Evolutionary conservation across 2,888 invertebrate genomes (phyloP).

Genomic region (Sialis fuliginosa): DNA sequence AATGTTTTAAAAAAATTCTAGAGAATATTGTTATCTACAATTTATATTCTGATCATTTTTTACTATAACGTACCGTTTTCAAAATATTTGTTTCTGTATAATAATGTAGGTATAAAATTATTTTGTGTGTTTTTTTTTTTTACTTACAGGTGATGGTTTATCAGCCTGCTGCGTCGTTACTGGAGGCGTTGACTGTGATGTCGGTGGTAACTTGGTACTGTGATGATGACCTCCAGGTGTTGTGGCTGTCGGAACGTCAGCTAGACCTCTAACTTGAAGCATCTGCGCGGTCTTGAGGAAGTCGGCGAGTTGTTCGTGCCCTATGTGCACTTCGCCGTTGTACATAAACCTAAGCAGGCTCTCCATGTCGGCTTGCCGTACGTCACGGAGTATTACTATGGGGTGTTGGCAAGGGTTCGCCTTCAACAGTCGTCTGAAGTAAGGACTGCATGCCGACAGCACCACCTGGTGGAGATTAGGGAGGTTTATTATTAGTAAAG

Average conservation of each 20-base stretch:
- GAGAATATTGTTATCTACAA: no score
- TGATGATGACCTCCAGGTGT: no score
- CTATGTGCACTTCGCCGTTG: conserved; percentile 79
- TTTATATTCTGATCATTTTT: no score
- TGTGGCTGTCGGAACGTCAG: conserved; percentile 44
- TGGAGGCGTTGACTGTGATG: no score
- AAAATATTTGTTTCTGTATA: no score
- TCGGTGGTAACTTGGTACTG: no score
- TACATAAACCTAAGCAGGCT: conserved; percentile 82
- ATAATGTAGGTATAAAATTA: no score
- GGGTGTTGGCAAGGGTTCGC: conserved; percentile 84
- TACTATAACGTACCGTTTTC: no score
- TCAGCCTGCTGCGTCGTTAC: conserved; percentile 31
- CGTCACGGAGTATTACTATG: conserved; percentile 73
- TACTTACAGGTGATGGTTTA: conserved; percentile 52
- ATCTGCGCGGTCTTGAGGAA: conserved; percentile 76
- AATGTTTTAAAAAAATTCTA: no score
- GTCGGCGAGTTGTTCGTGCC: conserved; percentile 71
- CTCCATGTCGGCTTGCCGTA: conserved; percentile 72
- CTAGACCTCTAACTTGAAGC: conserved; percentile 71
- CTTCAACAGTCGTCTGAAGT: conserved; percentile 73
- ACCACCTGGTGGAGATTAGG: conserved; percentile 31
- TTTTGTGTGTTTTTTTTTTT: no score
- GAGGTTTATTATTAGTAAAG: no score
- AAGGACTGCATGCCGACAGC: conserved; percentile 83